Percentiles rank a stretch among this genome's conserved stretches.
Evolutionary conservation across 1,140 invertebrate genomes (phyloP).

Genomic region (Pogonognathellus flavescens): DNA sequence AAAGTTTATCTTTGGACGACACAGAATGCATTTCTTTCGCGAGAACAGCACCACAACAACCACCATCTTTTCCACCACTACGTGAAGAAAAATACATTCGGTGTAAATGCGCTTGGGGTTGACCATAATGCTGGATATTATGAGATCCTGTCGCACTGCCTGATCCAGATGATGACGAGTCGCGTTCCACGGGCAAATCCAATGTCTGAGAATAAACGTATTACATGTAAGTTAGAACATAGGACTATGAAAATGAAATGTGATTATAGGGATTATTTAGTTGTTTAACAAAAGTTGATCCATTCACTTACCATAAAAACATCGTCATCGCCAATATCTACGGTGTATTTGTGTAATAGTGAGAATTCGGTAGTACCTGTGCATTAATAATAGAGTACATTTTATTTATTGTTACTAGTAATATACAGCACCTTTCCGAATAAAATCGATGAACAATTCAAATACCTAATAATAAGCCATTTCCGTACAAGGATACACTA

Average conservation of each 20-base stretch:
- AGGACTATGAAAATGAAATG: constrained; percentile 62
- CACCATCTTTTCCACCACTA: constrained; percentile 61
- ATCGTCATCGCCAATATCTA: constrained; percentile 84
- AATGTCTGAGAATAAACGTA: constrained; percentile 76
- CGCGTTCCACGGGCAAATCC: constrained; percentile 83
- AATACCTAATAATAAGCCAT: not conserved
- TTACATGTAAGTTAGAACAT: constrained; percentile 55
- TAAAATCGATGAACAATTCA: not conserved
- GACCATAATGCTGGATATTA: constrained; percentile 68
- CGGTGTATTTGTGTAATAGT: constrained; percentile 73
- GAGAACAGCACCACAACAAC: constrained; percentile 67
- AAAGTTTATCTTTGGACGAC: constrained; percentile 68
- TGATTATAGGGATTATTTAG: too few species aligned
- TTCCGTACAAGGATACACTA: too few species aligned
- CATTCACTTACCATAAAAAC: constrained; percentile 82
- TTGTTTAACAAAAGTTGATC: too few species aligned
- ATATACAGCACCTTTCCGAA: not conserved
- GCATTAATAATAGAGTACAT: constrained; percentile 54
- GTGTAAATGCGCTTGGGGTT: constrained; percentile 71
- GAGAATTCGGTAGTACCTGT: constrained; percentile 71
- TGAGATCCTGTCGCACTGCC: constrained; percentile 72
- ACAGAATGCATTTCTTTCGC: constrained; percentile 69
- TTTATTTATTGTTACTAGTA: not conserved
- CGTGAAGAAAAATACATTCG: constrained; percentile 72
- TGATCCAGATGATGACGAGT: constrained; percentile 78